Conservation (phyloP, 30 jellyfish, hydroid and myxozoan genomes). For the Hydractinia echinata region DNA sequence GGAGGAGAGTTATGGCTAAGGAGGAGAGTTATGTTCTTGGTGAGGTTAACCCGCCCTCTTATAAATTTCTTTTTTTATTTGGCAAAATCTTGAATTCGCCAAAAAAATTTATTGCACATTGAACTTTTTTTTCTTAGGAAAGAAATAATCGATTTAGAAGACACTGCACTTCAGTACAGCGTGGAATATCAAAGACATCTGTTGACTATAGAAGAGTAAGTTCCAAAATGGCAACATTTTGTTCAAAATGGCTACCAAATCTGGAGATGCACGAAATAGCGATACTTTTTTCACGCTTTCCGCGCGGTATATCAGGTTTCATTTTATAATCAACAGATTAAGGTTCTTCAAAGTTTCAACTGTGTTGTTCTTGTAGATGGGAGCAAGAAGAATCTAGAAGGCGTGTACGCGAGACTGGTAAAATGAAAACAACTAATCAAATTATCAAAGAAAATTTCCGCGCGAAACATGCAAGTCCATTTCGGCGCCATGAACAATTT, state of each 20-base stretch:
- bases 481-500: not conserved
- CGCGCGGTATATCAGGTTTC: not conserved
- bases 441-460: conserved; percentile 53
- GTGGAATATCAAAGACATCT: conserved; percentile 75
- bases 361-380: conserved; percentile 65
- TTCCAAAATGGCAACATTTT: not conserved
- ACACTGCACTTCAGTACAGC: conserved; percentile 64
- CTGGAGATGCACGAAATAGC: no score
- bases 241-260: no score
- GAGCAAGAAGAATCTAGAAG: conserved; percentile 82
- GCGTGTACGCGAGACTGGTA: conserved; percentile 34
- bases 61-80: no score
- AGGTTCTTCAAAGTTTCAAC: not conserved
- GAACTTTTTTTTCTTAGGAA: conserved; percentile 45
- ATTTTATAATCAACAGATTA: not conserved
- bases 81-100: not conserved
- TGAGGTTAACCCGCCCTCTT: no score
- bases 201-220: conserved; percentile 86
- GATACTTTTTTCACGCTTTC: no score
- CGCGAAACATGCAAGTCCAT: conserved; percentile 31
- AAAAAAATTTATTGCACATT: not conserved
- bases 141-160: conserved; percentile 85
- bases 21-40: no score
- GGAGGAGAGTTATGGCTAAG: no score
- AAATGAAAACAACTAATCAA: conserved; percentile 43